Evolutionary conservation across 2,888 invertebrate genomes (phyloP), one percentile per base, ranked within the genome.

Genomic region (Caenorhabditis imperialis): DNA sequence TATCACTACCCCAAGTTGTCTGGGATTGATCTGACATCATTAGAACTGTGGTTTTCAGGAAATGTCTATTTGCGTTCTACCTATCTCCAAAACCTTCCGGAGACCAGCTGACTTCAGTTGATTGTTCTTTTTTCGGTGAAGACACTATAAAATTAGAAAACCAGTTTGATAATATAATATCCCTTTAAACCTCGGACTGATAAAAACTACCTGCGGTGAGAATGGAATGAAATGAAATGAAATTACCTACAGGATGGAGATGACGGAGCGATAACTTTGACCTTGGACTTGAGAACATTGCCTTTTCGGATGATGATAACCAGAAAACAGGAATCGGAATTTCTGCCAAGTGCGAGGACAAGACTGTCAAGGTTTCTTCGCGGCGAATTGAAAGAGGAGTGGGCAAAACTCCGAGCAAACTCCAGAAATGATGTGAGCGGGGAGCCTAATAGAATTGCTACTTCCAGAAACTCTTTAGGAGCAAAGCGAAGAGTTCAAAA

Each of bases 281-380:
- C 65, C 65, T 65, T 65, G 65, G 65, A 65, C 65, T 57, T 40
- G 37, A 65, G 50, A 50, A 57, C 55, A 55, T 33, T 30, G 23
- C 42, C 23, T 54, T 45, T 51, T 67, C 44, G 57, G 67, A 67
- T 57, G 67, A 67, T 57, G 67, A 67, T 67, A 67, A 67, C 67
- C 67, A 67, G 37, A 57, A 67, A 67, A 67, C 67, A 67, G 67
- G 67, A 67, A 51, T 67, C 57, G 20, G 42, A 54, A 65, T 50
- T 57, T 30, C 30, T 57, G 65, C 55, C 65, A 65, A 38, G 20
- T 33, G n/a, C n/a, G 30, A 25, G 55, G 47, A 55, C 55, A 14
- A 30, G 65, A 57, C 50, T 45, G 51, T 51, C 65, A 65, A 65
- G 48, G 54, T 54, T 65, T 30, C 42, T 48, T 47, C n/a, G n/a